phyloP scores from a whole-genome alignment of 2,113 vertebrate species.

The Entomyzon cyanotis region DNA sequence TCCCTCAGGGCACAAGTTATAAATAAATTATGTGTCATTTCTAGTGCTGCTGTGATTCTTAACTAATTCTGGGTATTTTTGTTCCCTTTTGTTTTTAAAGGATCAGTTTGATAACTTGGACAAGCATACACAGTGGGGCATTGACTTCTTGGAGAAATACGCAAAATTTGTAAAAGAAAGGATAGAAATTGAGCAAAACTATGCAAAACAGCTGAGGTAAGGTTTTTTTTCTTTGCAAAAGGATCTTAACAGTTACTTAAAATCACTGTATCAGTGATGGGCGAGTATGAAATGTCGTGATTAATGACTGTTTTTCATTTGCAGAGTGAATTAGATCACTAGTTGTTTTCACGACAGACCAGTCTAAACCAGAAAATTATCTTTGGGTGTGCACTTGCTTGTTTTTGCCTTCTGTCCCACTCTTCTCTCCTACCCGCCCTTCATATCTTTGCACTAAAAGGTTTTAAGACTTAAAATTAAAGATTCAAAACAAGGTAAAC shows the following conservation, averaged over 20 bases:
- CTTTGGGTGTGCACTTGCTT: neutral
- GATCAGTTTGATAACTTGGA: slow-evolving; percentile 99
- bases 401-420: neutral
- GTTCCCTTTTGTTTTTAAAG: slow-evolving; percentile 74
- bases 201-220: slow-evolving; percentile 97
- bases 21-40: neutral
- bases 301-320: neutral
- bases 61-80: neutral
- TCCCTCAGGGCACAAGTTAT: neutral
- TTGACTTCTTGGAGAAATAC: slow-evolving; percentile 97
- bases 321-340: neutral
- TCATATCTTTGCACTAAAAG: neutral
- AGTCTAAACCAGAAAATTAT: neutral
- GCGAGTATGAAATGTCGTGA: neutral
- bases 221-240: neutral
- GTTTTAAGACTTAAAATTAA: neutral
- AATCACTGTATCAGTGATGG: neutral
- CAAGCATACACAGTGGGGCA: slow-evolving; percentile 98
- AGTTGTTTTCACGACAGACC: neutral
- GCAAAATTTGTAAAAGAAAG: slow-evolving; percentile 98
- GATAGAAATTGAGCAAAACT: slow-evolving; percentile 96
- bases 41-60: neutral
- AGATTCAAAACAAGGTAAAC: neutral
- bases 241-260: neutral
- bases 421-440: neutral